Conservation (phyloP, 1,140 invertebrate genomes). For the Lordiphosa mommai region DNA sequence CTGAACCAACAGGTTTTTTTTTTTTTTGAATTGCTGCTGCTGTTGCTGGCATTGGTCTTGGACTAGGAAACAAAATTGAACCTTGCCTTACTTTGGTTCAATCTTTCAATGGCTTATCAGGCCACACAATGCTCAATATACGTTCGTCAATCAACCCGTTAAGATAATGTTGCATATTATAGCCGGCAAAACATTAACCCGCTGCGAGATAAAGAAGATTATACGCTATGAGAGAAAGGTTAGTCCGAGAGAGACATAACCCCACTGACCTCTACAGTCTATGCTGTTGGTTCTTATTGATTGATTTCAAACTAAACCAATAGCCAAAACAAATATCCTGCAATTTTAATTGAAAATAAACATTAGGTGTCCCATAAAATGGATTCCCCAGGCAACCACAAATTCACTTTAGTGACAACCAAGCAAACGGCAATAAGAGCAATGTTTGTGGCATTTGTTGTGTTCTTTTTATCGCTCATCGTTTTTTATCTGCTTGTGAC, state of each 20-base stretch:
- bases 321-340: slow-evolving; percentile 30
- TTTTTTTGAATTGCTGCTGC: slow-evolving; percentile 8
- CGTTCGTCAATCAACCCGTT: slow-evolving; percentile 8
- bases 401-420: slow-evolving; percentile 4
- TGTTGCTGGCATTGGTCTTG: slow-evolving; percentile 14
- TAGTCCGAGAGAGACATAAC: slow-evolving; percentile 9
- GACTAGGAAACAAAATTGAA: slow-evolving; percentile 49
- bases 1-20: slow-evolving; percentile 54
- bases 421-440: slow-evolving; percentile 4
- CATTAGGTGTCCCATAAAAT: slow-evolving; percentile 6
- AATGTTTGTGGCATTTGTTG: slow-evolving; percentile 52
- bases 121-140: slow-evolving; percentile 3
- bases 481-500: slow-evolving; percentile 62
- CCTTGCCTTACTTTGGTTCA: slow-evolving; percentile 51
- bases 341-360: slow-evolving; percentile 28
- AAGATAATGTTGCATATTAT: slow-evolving; percentile 52
- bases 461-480: slow-evolving; percentile 57
- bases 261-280: neutral
- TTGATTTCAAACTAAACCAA: slow-evolving; percentile 3
- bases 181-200: slow-evolving; percentile 31
- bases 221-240: slow-evolving; percentile 54
- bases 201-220: slow-evolving; percentile 41
- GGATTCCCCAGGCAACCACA: slow-evolving; percentile 3
- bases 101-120: slow-evolving; percentile 40
- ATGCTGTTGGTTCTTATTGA: neutral